A percentile compares a stretch with the other conserved stretches of the same genome.
phyloP scores from a whole-genome alignment of 2,797 vertebrate species.

The Lagodon rhomboides region DNA sequence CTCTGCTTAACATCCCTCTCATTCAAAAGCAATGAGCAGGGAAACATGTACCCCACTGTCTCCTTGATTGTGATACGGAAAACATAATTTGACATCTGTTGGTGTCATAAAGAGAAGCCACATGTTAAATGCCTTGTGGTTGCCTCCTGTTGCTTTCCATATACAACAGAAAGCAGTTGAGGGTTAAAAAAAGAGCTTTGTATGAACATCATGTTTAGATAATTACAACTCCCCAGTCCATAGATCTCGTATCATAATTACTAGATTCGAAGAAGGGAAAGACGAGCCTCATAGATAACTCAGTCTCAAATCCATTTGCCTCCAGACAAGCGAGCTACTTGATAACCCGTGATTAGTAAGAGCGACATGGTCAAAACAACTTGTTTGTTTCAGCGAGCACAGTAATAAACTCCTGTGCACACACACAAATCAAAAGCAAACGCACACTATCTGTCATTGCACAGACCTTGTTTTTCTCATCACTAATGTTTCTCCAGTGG shows the following conservation, averaged over 20 bases:
- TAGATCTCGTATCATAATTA: background rate
- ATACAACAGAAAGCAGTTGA: background rate
- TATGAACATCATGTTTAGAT: background rate
- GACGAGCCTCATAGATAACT: background rate
- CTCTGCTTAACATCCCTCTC: background rate
- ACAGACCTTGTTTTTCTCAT: constrained; percentile 49
- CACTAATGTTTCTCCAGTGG: constrained; percentile 29
- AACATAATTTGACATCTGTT: background rate
- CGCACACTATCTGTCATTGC: constrained; percentile 32
- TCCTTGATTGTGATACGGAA: background rate
- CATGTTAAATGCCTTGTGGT: background rate
- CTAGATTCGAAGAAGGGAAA: background rate
- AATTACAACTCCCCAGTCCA: constrained; percentile 19
- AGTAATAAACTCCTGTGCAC: constrained; percentile 11
- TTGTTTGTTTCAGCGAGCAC: constrained; percentile 34
- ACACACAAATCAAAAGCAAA: constrained; percentile 22
- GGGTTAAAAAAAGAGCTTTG: constrained; percentile 17
- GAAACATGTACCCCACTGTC: background rate
- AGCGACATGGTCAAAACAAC: constrained; percentile 14
- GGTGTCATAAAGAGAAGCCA: background rate
- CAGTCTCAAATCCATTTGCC: background rate
- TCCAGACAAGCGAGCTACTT: background rate
- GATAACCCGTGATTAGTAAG: background rate
- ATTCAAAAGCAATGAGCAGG: background rate
- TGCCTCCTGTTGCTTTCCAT: constrained; percentile 14